Conservation (phyloP, 2,113 vertebrate genomes). For the Oncorhynchus tshawytscha region DNA sequence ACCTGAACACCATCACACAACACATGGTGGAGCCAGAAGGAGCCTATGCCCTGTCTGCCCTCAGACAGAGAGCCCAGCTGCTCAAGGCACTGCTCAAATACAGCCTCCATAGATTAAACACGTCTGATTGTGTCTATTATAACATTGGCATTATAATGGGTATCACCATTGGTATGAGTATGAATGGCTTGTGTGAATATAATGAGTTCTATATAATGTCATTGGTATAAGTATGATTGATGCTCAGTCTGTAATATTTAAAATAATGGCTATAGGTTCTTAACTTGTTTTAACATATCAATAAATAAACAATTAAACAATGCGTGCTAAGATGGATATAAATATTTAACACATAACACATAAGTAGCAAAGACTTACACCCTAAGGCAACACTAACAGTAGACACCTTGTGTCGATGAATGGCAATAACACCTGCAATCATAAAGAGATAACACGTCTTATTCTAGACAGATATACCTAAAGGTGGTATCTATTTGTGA, state of each 20-base stretch:
- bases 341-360: too few relatives aligned
- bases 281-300: too few relatives aligned
- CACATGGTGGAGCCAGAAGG: conserved; percentile 5
- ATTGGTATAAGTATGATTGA: too few relatives aligned
- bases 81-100: neutral
- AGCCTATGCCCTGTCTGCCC: neutral
- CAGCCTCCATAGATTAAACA: neutral
- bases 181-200: too few relatives aligned
- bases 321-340: too few relatives aligned
- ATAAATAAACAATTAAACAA: too few relatives aligned
- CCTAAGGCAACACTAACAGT: neutral
- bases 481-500: neutral
- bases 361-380: too few relatives aligned
- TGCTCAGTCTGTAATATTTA: too few relatives aligned
- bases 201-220: too few relatives aligned
- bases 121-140: neutral
- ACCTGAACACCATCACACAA: neutral
- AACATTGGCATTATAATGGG: too few relatives aligned
- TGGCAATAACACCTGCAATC: neutral
- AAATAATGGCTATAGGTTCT: too few relatives aligned
- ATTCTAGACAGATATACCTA: neutral
- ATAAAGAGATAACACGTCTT: neutral
- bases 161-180: too few relatives aligned
- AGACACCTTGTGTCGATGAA: neutral
- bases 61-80: neutral